Conservation (phyloP, 30 jellyfish, hydroid and myxozoan genomes). For the Chrysaora quinquecirrha region DNA sequence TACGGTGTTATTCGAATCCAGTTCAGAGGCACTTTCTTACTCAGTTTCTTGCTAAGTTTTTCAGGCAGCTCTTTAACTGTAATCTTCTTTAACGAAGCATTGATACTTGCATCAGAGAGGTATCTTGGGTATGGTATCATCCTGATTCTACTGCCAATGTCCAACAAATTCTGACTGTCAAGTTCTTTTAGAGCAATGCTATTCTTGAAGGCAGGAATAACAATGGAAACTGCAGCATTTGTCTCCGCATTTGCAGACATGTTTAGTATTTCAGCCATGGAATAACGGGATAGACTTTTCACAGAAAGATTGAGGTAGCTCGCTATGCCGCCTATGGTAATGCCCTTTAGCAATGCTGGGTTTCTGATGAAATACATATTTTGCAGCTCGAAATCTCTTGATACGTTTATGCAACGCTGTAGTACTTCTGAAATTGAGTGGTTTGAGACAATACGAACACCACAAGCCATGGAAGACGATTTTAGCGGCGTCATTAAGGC, state of each 20-base stretch:
- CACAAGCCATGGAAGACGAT: background rate
- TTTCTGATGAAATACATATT: background rate
- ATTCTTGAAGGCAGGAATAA: background rate
- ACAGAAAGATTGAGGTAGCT: background rate
- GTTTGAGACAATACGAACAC: background rate
- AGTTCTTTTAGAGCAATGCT: background rate
- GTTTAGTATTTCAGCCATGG: background rate
- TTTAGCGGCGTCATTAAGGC: background rate
- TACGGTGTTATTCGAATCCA: background rate
- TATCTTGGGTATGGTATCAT: background rate
- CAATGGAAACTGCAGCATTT: background rate
- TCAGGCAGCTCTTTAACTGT: background rate
- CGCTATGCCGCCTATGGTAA: background rate
- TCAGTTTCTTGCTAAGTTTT: background rate
- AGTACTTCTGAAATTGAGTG: background rate
- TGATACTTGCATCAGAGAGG: background rate
- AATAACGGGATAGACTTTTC: background rate
- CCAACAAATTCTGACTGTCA: background rate
- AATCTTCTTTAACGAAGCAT: background rate
- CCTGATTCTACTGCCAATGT: background rate
- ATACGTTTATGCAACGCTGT: background rate
- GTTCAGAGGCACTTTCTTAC: background rate
- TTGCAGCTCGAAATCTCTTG: background rate
- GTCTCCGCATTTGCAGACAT: constrained; percentile 1
- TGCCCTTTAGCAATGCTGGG: background rate